Percentiles rank a stretch among this genome's conserved stretches.
Evolutionary conservation across 2,113 vertebrate species (phyloP).

Genomic region (Coptodon bakossiorum): DNA sequence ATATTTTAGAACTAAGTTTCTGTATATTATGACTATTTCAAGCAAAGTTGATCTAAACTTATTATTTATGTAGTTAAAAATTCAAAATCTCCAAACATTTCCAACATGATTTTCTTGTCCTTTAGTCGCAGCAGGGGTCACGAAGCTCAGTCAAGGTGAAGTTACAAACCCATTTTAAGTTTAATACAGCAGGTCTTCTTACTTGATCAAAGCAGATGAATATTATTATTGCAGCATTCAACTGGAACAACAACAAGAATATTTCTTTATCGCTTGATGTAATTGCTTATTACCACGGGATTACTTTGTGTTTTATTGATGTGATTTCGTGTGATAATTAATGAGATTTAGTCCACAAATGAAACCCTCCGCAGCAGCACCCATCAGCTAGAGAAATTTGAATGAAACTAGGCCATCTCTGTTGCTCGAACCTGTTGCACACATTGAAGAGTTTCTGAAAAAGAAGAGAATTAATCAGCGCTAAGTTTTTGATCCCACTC

Average conservation of each 20-base stretch:
- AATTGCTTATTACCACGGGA: conserved; percentile 44
- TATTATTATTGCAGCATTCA: neutral
- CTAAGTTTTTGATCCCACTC: conserved; percentile 37
- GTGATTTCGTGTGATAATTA: conserved; percentile 43
- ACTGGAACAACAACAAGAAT: neutral
- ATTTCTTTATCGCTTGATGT: conserved; percentile 18
- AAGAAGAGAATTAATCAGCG: conserved; percentile 41
- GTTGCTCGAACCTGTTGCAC: neutral
- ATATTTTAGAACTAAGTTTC: neutral
- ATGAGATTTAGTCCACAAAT: conserved; percentile 22
- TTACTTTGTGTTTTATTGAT: conserved; percentile 28
- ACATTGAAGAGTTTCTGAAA: conserved; percentile 36
- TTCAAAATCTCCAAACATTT: neutral
- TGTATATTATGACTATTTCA: neutral
- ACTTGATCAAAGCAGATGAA: neutral
- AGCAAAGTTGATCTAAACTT: neutral
- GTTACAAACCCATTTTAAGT: neutral
- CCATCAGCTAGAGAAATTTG: conserved; percentile 29
- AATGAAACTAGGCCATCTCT: conserved; percentile 45
- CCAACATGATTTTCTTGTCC: neutral
- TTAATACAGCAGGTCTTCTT: neutral
- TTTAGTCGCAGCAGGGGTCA: neutral
- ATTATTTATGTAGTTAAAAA: neutral
- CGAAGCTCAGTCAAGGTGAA: neutral
- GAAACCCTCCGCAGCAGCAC: conserved; percentile 9